Evolutionary conservation across 2,888 invertebrate species (phyloP), one percentile per base, ranked within the genome.

Genomic region (Chalcosyrphus nemorum): DNA sequence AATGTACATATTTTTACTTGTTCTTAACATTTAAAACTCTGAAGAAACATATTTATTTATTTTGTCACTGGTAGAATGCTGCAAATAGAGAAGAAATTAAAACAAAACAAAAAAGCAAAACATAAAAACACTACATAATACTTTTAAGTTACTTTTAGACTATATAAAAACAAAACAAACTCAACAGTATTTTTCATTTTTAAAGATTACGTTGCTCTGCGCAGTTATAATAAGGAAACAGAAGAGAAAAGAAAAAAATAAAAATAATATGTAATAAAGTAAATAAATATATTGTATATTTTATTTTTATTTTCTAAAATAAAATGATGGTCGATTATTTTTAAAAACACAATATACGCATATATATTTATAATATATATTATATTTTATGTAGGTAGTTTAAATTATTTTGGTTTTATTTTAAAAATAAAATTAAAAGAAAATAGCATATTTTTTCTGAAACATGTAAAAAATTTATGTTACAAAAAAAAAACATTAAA

Each of bases 161-260:
- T 59, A 47, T n/a, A 45, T 41, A 65, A 32, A 38, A 75, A 57
- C 11, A 24, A 66, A 19, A 50, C 11, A 76, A 76, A 81, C 68
- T 74, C 47, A 81, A 76, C 81, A 81, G 81, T 81, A 81, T 81
- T 81, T 75, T 81, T 75, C 61, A 68, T 56, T 54, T 63, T 29
- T 61, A 61, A 63, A 74, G 35, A 57, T 63, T 17, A 70, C n/a
- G 17, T 52, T 70, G 32, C 41, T 27, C 32, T 32, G 50, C 27
- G 65, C 32, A 57, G 27, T 41, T 27, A 47, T 54, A 43, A 68
- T 57, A 78, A 65, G 41, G 17, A 24, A 59, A 68, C 15, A 35
- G 7, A 45, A 63, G 35, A 50, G 4, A 35, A 24, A 56, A 24
- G 56, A 47, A 38, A 54, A 27, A 35, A 38, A 50, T 15, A n/a